Base-by-base conservation (phyloP, 2,113 vertebrate genomes). In the Anguilla japonica region DNA sequence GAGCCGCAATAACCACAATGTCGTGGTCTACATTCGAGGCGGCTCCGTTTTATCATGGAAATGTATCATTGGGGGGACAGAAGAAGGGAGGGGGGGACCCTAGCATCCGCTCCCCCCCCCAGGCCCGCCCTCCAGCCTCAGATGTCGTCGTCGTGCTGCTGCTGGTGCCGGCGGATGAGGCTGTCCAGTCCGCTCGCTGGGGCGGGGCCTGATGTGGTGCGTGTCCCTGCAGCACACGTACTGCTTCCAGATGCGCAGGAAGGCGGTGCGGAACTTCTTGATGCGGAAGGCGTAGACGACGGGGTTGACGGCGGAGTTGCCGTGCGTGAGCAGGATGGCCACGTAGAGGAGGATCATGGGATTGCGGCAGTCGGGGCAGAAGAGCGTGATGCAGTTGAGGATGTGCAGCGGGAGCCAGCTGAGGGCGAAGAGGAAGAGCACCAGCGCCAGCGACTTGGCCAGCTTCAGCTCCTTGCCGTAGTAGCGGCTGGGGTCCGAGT, bases 281-380 rank as follows among this genome's bases (percentile, higher is more conserved):
- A 99, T 99, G 87, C 96, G 97, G 93, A 99, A 99, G 43, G 98
- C 97, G 0, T 99, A 99, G 88, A 99, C 95, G 0, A 99, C 95
- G 90, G 98, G 98, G 92, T 99, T 99, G 96, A 99, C 98, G 29
- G 97, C 97, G 0, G 98, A 99, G 93, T 99, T 99, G 87, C 96
- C 97, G 0, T 99, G 98, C 0, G 96, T 97, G 88, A 99, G 97
- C 91, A 99, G 96, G 94, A 99, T 98, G 91, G 98, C 97, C 0
- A 97, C 92, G 89, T 97, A 98, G 80, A 94, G 95, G 56, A 98
- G 92, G 87, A 90, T 93, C 43, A 53, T 90, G 0, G 96, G 96
- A 0, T 93, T 96, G 1, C 89, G 1, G 0, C 93, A 97, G 67
- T 87, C 86, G 0, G 97, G 95, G 87, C 96, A 98, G 91, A 99